phyloP scores from a whole-genome alignment of 2,888 invertebrate species.

The Petrophora chlorosata region DNA sequence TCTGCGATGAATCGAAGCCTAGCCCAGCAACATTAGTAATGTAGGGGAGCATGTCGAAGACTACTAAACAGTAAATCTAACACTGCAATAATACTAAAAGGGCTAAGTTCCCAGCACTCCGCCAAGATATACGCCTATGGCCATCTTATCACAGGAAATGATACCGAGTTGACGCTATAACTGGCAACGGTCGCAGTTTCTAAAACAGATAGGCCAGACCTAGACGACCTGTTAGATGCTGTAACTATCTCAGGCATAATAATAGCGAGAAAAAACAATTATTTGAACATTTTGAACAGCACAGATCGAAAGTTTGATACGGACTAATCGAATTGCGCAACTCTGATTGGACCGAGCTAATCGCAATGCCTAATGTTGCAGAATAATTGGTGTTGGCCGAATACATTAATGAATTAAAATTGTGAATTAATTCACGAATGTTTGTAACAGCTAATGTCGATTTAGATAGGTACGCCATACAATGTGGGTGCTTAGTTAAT shows the following conservation, averaged over 20 bases:
- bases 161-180: slow-evolving; percentile 6
- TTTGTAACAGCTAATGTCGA: no score
- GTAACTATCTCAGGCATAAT: slow-evolving; percentile 23
- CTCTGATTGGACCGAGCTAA: slow-evolving; percentile 6
- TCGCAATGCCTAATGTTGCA: slow-evolving; percentile 3
- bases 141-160: slow-evolving; percentile 17
- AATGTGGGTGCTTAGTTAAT: no score
- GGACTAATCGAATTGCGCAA: slow-evolving; percentile 25
- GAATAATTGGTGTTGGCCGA: slow-evolving; percentile 5
- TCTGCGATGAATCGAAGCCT: no score
- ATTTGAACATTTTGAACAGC: slow-evolving; percentile 9
- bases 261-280: slow-evolving; percentile 21
- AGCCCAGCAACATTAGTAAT: background rate
- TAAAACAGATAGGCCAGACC: background rate
- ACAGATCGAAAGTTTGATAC: slow-evolving; percentile 22
- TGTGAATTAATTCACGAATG: background rate
- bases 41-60: slow-evolving; percentile 6
- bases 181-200: slow-evolving; percentile 6
- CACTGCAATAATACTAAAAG: slow-evolving; percentile 16
- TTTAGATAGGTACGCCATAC: no score
- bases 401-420: background rate
- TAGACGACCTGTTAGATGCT: slow-evolving; percentile 3
- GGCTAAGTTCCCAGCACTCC: slow-evolving; percentile 14
- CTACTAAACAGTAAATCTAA: slow-evolving; percentile 21
- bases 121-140: slow-evolving; percentile 13